Base-by-base conservation (phyloP, 2,888 invertebrate genomes). In the Dromius quadrimaculatus region DNA sequence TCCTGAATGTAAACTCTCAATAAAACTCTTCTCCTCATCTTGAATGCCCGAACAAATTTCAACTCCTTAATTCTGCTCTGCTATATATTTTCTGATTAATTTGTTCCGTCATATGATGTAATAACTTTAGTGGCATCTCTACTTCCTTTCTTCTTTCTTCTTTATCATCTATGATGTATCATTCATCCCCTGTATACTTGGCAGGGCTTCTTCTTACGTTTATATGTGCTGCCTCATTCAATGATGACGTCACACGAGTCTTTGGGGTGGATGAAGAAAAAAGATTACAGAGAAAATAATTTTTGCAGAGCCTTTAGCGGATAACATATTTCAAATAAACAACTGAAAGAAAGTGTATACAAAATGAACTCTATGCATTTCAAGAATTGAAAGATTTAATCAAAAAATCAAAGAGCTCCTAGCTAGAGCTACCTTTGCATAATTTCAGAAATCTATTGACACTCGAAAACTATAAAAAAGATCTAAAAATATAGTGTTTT, bases 11-110 rank as follows among this genome's bases (percentile, higher is more conserved):
- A n/a, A n/a, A n/a, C n/a, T n/a, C n/a, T n/a, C n/a, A n/a, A n/a
- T n/a, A n/a, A 32, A 32, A 6, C 32, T 9, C 6, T 32, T 32
- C 32, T 32, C 32, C 32, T 5, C 32, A 32, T 9, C 32, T 32
- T 6, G 6, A 32, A 32, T 6, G 32, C 32, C 9, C 62, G 17
- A 62, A 11, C 11, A n/a, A n/a, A n/a, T n/a, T n/a, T n/a, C n/a
- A n/a, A n/a, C 73, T 73, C 72, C 74, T 72, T 57, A 69, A 65
- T 72, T 74, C 71, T 73, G 61, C 59, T 65, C 50, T 71, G 73
- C 73, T 70, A 75, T 75, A 75, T 74, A 75, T 74, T 74, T 74
- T 74, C 75, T 76, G 76, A 76, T 76, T 76, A 76, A 76, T 76
- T 75, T 75, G 73, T 72, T 61, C 74, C 74, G 74, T 75, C 76